Base-by-base conservation (phyloP, 2,797 vertebrate species). In the Knipowitschia caucasica region DNA sequence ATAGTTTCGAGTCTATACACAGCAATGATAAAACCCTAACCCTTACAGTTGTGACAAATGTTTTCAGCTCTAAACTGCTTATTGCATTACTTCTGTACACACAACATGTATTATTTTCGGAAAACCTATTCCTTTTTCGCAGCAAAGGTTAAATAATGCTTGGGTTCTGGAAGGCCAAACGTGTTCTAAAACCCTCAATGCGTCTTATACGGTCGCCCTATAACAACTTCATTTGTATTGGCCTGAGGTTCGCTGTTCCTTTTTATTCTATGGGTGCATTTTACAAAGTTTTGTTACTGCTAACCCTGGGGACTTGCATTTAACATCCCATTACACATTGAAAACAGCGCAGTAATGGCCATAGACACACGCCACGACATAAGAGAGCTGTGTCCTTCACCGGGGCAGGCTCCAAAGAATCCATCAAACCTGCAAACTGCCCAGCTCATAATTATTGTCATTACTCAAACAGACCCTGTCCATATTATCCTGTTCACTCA, bases 401-500 rank as follows among this genome's bases (percentile, higher is more conserved):
- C 27, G 6, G 39, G 43, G 42, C 54, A 56, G 59, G 60, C 62
- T 62, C 56, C 67, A 27, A 33, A 65, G 61, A 77, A 89, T 90
- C 76, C 73, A 86, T 86, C 80, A 83, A 72, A 75, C 51, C 56
- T 78, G 64, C 59, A 39, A 55, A 57, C 81, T 25, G 65, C 73
- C 79, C 67, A 73, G 51, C 72, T 76, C 66, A 59, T 90, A 89
- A 90, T 90, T 88, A 82, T 30, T 75, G 68, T 80, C 86, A 88
- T 91, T 85, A 87, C 76, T 90, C 86, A 87, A 62, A 47, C 73
- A 56, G 67, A 51, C 80, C 70, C 56, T 73, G 56, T 54, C 42
- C 34, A 58, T 71, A 78, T 80, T 67, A 70, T 70, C 75, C 71
- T 18, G 71, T 76, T 75, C 65, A 74, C 73, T 70, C 64, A 11